Evolutionary conservation across 2,113 vertebrate species (phyloP), one percentile per base, ranked within the genome.

Genomic region (Maccullochella peelii): DNA sequence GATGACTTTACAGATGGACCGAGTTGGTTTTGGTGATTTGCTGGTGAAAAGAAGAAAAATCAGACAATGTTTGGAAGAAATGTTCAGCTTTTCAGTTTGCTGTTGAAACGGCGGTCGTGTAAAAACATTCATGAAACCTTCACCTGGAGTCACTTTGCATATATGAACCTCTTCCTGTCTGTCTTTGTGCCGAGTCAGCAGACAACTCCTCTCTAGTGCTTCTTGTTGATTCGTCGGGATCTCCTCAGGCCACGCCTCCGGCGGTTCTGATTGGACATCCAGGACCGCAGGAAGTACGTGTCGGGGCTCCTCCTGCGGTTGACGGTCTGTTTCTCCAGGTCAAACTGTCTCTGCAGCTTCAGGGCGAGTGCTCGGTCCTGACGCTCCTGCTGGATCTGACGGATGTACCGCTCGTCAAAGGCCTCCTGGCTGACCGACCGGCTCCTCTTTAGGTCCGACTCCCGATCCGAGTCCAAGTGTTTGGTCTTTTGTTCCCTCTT

Each of bases 401-500:
- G 93, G 44, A 96, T 88, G 50, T 95, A 93, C 36, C 80, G 88
- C 1, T 95, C 86, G 2, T 93, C 78, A 0, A 77, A 90, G 68
- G 55, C 63, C 14, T 94, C 95, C 30, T 90, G 93, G 0, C 79
- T 77, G 7, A 36, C 18, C 0, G 91, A 90, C 59, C 94, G 91
- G 77, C 93, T 93, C 88, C 95, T 96, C 77, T 97, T 98, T 59
- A 93, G 38, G 40, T 90, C 83, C 0, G 91, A 85, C 54, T 95
- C 94, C 0, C 90, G 92, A 25, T 96, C 96, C 47, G 82, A 77
- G 73, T 98, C 97, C 91, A 97, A 44, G 91, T 98, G 98, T 94
- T 98, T 99, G 2, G 96, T 98, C 92, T 98, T 99, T 87, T 97
- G 97, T 76, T 92, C 96, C 61, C 97, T 95, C 90, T 99, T 99